phyloP scores from a whole-genome alignment of 2,888 invertebrate genomes.

The Andrena trimmerana region DNA sequence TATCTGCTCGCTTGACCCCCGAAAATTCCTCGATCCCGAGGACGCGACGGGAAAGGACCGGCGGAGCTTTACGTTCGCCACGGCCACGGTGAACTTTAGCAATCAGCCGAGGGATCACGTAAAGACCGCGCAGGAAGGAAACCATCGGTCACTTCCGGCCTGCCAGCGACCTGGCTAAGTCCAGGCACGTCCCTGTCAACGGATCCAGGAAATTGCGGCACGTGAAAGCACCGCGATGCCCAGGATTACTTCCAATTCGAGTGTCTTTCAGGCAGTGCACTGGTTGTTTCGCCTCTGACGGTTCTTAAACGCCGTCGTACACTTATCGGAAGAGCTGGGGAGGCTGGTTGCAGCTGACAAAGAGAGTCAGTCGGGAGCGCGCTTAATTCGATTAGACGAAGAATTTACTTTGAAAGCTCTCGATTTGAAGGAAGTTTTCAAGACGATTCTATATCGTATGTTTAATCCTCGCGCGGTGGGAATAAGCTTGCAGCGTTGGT shows the following conservation, averaged over 20 bases:
- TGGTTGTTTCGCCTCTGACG: not conserved
- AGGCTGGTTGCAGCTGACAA: not conserved
- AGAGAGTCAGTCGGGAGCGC: no score
- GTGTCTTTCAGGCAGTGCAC: conserved; percentile 21
- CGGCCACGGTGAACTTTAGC: conserved; percentile 57
- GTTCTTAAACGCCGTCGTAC: conserved; percentile 12
- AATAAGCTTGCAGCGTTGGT: no score
- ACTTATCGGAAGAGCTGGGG: not conserved
- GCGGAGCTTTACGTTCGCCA: conserved; percentile 42
- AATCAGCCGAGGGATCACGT: conserved; percentile 63
- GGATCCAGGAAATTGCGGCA: conserved; percentile 66
- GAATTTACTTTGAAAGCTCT: no score
- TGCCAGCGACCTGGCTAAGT: conserved; percentile 24
- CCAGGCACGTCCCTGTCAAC: conserved; percentile 63
- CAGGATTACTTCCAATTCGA: conserved; percentile 52
- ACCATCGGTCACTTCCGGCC: conserved; percentile 64
- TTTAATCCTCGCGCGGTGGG: no score
- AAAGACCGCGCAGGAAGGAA: conserved; percentile 56
- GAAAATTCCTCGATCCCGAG: conserved; percentile 20
- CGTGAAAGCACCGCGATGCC: conserved; percentile 58
- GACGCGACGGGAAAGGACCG: not conserved
- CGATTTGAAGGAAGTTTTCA: no score
- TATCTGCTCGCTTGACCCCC: conserved; percentile 1
- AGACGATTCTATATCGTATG: no score
- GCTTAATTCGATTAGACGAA: no score